phyloP scores from a whole-genome alignment of 2,888 invertebrate genomes.

The Watsonalla cultraria region DNA sequence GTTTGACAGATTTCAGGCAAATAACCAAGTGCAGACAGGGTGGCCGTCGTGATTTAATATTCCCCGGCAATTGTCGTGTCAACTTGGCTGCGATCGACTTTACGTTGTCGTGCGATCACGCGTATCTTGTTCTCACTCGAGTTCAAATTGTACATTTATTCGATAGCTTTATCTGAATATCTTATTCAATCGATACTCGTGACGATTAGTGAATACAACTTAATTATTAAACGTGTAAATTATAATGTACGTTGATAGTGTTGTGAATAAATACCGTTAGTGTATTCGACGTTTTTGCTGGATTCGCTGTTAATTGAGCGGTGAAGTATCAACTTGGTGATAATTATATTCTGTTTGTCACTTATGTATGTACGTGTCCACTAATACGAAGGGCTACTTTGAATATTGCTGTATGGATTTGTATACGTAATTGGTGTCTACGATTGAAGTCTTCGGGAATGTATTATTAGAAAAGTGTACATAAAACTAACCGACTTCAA shows the following conservation, averaged over 20 bases:
- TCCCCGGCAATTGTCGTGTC: conserved; percentile 40
- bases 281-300: background rate
- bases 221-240: conserved; percentile 21
- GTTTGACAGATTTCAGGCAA: background rate
- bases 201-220: conserved; percentile 28
- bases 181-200: conserved; percentile 10
- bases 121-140: conserved; percentile 22
- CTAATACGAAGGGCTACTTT: no score
- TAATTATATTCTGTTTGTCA: no score
- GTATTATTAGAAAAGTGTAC: no score
- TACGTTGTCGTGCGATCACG: conserved; percentile 51
- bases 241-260: conserved; percentile 10
- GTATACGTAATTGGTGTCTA: no score
- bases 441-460: no score
- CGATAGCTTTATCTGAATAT: conserved; percentile 17
- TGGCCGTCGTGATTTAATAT: conserved; percentile 31
- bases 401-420: no score
- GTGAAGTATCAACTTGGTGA: background rate
- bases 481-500: no score
- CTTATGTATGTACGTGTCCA: no score
- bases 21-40: conserved; percentile 1
- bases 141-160: conserved; percentile 33
- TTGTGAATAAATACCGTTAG: background rate
- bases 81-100: conserved; percentile 37
- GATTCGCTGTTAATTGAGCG: background rate